A percentile compares a stretch with the other conserved stretches of the same genome.
Evolutionary conservation across 2,113 vertebrate genomes (phyloP).

Genomic region (Sebastes schlegelii): DNA sequence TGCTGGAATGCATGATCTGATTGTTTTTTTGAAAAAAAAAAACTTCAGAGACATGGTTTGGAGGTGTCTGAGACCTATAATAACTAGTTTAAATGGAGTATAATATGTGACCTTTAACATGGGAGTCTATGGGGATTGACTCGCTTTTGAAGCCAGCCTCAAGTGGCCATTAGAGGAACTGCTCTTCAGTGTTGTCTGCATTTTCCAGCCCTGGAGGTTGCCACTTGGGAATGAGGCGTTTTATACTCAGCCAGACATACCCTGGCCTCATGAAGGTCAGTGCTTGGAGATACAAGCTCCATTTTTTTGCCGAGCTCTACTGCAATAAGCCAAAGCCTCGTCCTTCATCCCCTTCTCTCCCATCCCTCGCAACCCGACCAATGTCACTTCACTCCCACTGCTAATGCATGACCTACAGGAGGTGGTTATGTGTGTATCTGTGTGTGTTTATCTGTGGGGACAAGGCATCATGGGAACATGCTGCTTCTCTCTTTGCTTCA

Average conservation of each 20-base stretch:
- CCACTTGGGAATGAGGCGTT: background rate
- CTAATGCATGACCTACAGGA: conserved; percentile 9
- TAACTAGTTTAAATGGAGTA: too few species aligned
- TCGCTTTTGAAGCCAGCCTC: too few species aligned
- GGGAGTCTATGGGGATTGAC: too few species aligned
- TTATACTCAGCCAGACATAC: background rate
- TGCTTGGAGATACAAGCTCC: background rate
- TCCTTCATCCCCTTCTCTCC: background rate
- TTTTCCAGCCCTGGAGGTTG: background rate
- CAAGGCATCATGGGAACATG: conserved; percentile 26
- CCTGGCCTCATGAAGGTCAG: conserved; percentile 24
- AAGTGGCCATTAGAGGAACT: too few species aligned
- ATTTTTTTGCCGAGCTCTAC: conserved; percentile 14
- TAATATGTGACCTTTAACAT: too few species aligned
- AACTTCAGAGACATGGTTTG: too few species aligned
- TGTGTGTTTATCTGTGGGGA: conserved; percentile 24
- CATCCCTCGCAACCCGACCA: background rate
- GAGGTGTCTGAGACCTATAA: too few species aligned
- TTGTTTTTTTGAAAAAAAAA: too few species aligned
- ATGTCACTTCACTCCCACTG: conserved; percentile 4
- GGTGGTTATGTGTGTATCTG: background rate
- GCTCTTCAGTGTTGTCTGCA: background rate
- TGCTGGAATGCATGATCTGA: too few species aligned
- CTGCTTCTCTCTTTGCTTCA: conserved; percentile 32
- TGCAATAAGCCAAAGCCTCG: background rate